phyloP scores from a whole-genome alignment of 2,113 vertebrate genomes.

The Motacilla tschutschensis region DNA sequence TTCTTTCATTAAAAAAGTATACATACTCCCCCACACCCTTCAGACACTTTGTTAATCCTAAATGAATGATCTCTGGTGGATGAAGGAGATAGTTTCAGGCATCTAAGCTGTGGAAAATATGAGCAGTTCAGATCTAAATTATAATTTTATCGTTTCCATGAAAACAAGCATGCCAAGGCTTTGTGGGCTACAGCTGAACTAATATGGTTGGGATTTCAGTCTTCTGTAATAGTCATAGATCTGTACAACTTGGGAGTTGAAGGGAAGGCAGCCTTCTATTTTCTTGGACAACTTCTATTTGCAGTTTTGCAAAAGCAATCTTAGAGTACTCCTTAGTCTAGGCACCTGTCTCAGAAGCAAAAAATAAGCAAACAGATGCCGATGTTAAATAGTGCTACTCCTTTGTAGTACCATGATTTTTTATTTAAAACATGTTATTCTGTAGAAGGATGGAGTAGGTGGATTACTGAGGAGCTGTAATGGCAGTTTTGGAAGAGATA shows the following conservation, averaged over 20 bases:
- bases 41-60: not conserved
- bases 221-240: accelerated
- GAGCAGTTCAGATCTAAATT: not conserved
- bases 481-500: not conserved
- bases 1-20: not conserved
- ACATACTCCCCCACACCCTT: accelerated
- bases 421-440: not conserved
- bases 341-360: not conserved
- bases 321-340: not conserved
- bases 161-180: not conserved
- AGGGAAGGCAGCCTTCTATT: not conserved
- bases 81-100: not conserved
- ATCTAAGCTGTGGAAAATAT: not conserved
- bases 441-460: not conserved
- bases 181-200: not conserved
- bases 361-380: not conserved
- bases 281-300: not conserved
- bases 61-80: not conserved
- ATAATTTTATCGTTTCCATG: not conserved
- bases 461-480: not conserved
- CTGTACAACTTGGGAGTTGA: not conserved
- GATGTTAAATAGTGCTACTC: not conserved
- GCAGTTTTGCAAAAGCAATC: not conserved
- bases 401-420: not conserved
- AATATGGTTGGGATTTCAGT: not conserved